A percentile compares a stretch with the other conserved stretches of the same genome.
phyloP scores from a whole-genome alignment of 1,140 invertebrate genomes.

The Drosophila miranda region DNA sequence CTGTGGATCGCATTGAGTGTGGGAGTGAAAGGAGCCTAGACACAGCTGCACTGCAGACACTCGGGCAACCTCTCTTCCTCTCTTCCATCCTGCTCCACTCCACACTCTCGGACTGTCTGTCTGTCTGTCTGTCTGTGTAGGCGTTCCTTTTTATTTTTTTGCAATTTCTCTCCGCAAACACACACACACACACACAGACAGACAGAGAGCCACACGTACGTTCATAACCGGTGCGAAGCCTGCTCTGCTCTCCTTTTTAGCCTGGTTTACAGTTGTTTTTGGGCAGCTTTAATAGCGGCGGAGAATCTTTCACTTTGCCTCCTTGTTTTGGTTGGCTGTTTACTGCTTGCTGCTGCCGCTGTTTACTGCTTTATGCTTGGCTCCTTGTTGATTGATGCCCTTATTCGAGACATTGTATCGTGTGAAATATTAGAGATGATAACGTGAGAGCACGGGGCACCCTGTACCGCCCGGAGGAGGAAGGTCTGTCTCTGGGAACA shows the following conservation, averaged over 20 bases:
- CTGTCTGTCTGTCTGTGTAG: slow-evolving; percentile 20
- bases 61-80: neutral
- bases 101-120: neutral
- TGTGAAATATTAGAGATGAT: no score
- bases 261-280: slow-evolving; percentile 9
- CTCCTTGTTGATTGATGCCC: no score
- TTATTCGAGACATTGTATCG: no score
- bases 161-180: slow-evolving; percentile 41
- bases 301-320: slow-evolving; percentile 28
- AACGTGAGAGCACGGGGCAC: no score
- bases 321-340: slow-evolving; percentile 1
- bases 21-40: slow-evolving; percentile 43
- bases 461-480: no score
- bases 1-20: slow-evolving; percentile 9
- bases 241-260: slow-evolving; percentile 11
- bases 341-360: no score
- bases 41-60: slow-evolving; percentile 20
- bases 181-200: slow-evolving; percentile 11
- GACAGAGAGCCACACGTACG: neutral
- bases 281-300: slow-evolving; percentile 15
- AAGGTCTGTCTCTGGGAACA: no score
- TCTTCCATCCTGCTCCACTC: neutral
- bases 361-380: no score
- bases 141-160: slow-evolving; percentile 10
- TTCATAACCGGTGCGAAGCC: slow-evolving; percentile 32